Evolutionary conservation across 2,888 invertebrate genomes (phyloP), one percentile per base, ranked within the genome.

Genomic region (Acanthosepion esculentum): DNA sequence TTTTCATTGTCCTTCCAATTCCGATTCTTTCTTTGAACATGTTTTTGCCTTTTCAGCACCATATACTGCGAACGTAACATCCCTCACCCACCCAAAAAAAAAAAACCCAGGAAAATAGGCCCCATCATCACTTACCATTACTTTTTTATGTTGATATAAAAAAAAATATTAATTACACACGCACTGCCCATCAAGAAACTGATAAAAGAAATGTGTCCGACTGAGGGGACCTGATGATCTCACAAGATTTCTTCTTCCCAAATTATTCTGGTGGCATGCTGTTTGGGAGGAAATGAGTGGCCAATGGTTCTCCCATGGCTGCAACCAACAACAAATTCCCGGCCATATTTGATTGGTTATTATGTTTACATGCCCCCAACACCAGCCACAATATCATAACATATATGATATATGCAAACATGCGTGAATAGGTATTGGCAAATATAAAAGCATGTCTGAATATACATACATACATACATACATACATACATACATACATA

Each of bases 121-220:
- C 59, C 59, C 23, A 59, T 59, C 59, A 78, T n/a, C 78, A 78
- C 33, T 78, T 78, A 0, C 33, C 5, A 8, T 78, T 33, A 78
- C 33, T n/a, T 78, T 78, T 78, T 33, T 78, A 78, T 15, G 78
- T 33, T 15, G 12, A 78, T 78, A 78, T 78, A 15, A 78, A 78
- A n/a, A n/a, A 41, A 78, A 78, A 78, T 78, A 78, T n/a, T 78
- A 78, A 78, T 78, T n/a, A 78, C 78, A 78, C 78, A n/a, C 33
- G 78, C 78, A 78, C n/a, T 78, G n/a, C n/a, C 78, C 78, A 78
- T 15, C 78, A 33, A 78, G 78, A 78, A 78, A 12, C n/a, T 78
- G 12, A 78, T 78, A 78, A 78, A 78, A 78, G 78, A 78, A 78
- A 78, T n/a, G 29, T 10, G 4, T 78, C 78, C n/a, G 3, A n/a